Conservation (phyloP, 1,140 invertebrate genomes). For the Heterodera schachtii region DNA sequence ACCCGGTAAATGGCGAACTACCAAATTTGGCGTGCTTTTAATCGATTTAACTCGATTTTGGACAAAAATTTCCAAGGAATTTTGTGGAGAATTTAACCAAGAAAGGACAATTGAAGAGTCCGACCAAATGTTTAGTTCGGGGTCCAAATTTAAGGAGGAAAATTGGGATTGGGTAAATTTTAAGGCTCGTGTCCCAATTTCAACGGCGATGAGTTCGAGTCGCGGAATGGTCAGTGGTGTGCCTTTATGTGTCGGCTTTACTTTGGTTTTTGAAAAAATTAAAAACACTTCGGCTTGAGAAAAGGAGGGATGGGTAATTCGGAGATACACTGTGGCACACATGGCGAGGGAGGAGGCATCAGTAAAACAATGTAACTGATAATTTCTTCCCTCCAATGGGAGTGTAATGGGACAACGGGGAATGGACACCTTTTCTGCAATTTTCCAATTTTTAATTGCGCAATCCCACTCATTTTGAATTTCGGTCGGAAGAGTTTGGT, state of each 20-base stretch:
- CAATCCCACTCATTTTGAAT: not conserved
- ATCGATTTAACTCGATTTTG: not conserved
- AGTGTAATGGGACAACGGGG: not conserved
- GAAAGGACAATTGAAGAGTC: not conserved
- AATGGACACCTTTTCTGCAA: too few relatives aligned
- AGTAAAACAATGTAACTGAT: not conserved
- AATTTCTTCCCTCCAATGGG: not conserved
- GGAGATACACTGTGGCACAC: not conserved
- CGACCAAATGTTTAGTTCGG: not conserved
- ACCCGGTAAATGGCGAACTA: too few relatives aligned
- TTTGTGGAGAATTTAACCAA: not conserved
- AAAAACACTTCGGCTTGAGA: not conserved
- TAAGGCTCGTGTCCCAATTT: not conserved
- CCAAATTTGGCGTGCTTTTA: not conserved
- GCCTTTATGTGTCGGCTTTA: not conserved
- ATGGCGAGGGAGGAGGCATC: not conserved
- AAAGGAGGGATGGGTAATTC: not conserved
- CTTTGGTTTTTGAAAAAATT: conserved; percentile 5
- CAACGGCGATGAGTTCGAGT: not conserved
- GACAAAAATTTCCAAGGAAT: not conserved
- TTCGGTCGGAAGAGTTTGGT: not conserved
- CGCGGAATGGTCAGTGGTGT: not conserved
- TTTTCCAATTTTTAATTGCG: not conserved
- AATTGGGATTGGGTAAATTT: conserved; percentile 1
- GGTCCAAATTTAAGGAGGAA: not conserved